Evolutionary conservation across 1,140 invertebrate genomes (phyloP).

Genomic region (Cyclina sinensis): DNA sequence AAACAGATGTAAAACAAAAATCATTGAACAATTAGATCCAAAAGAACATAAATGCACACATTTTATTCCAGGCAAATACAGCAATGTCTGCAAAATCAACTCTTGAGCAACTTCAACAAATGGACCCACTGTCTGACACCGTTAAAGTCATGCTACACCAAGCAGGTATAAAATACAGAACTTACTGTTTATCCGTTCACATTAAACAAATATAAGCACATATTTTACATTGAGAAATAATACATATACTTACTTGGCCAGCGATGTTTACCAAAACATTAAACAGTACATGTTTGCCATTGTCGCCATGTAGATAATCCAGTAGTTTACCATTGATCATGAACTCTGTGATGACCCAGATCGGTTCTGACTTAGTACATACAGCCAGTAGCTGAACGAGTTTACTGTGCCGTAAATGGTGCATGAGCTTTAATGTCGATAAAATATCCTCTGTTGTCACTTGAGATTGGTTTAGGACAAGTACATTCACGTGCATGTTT

Average conservation of each 20-base stretch:
- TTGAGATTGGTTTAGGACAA: slow-evolving; percentile 96
- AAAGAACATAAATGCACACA: too few relatives aligned
- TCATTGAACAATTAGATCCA: too few relatives aligned
- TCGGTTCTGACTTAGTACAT: slow-evolving; percentile 99
- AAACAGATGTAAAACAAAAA: too few relatives aligned
- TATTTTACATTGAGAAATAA: too few relatives aligned
- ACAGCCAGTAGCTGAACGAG: slow-evolving; percentile 99
- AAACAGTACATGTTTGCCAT: slow-evolving; percentile 91
- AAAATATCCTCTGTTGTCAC: slow-evolving; percentile 99
- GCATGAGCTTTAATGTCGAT: slow-evolving; percentile 99
- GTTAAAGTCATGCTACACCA: too few relatives aligned
- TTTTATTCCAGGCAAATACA: too few relatives aligned
- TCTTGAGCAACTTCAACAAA: too few relatives aligned
- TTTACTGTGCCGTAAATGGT: slow-evolving; percentile 97
- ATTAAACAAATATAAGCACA: too few relatives aligned
- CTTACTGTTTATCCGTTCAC: too few relatives aligned
- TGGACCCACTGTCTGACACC: too few relatives aligned
- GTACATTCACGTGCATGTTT: slow-evolving; percentile 97
- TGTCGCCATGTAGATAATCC: slow-evolving; percentile 90
- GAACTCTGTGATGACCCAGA: slow-evolving; percentile 99
- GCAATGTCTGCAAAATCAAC: too few relatives aligned
- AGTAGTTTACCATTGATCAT: slow-evolving; percentile 99
- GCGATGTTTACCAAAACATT: slow-evolving; percentile 98
- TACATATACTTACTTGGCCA: slow-evolving; percentile 91
- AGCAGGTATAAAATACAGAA: too few relatives aligned